Base-by-base conservation (phyloP, 2,888 invertebrate genomes). In the Drosophila mercatorum region DNA sequence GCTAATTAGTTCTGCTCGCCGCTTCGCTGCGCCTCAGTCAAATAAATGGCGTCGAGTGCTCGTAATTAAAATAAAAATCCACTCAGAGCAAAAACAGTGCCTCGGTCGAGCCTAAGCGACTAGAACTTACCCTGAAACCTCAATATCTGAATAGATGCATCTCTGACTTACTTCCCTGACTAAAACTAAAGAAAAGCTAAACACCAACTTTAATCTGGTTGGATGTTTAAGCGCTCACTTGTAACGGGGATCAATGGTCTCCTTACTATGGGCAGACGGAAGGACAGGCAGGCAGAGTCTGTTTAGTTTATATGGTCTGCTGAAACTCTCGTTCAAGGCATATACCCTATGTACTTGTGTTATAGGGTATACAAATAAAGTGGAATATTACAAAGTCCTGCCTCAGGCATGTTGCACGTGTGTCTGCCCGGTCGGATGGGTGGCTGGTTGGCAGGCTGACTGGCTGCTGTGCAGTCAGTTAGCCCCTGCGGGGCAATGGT, bases 31-130 rank as follows among this genome's bases (percentile, higher is more conserved):
- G 14, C 60, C 34, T 26, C 14, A 31, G 60, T 49, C 66, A 43
- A 53, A 64, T 58, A 43, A 76, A 67, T 57, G 66, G 56, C 26
- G 49, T 55, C 62, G 70, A 78, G 71, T 69, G 75, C 69, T 83
- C 78, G 85, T 78, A 85, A 85, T 80, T 85, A 83, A 83, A 80
- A 83, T 68, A 80, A 85, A 74, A 73, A 78, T 59, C 68, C 68
- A 67, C 71, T 67, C 63, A 70, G 62, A 80, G 68, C 60, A 58
- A 64, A 64, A 43, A 70, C 68, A 72, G 65, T 55, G 10, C 1
- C 12, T 17, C 7, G 2, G 17, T 17, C 34, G 22, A 2, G 17
- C 2, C 17, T 36, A 7, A 6, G 7, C 51, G 22, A 22, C 34
- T 36, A 12, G 7, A 7, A 22, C 6, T 3, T 51, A 51, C 26